Conservation (phyloP, 2,797 vertebrate genomes). For the Trachops cirrhosus region DNA sequence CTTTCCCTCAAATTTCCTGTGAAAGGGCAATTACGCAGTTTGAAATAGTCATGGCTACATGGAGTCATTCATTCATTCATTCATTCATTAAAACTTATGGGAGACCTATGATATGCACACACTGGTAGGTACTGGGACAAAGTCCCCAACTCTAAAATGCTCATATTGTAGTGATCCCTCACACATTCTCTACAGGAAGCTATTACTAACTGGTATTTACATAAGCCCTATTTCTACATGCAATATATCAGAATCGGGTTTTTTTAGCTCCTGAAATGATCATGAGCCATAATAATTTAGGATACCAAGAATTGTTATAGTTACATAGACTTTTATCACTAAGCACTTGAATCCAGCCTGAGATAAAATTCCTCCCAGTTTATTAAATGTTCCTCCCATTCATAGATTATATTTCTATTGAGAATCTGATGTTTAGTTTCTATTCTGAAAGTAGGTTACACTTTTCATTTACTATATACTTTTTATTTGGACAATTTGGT, state of each 20-base stretch:
- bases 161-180: not conserved
- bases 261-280: conserved; percentile 42
- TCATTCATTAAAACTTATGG: not conserved
- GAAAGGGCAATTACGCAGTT: not conserved
- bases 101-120: not conserved
- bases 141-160: not conserved
- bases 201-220: conserved; percentile 14
- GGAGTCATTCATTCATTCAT: not conserved
- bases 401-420: conserved; percentile 26
- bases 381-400: conserved; percentile 23
- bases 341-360: conserved; percentile 13
- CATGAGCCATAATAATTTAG: not conserved
- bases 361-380: conserved; percentile 49
- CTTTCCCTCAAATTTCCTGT: not conserved
- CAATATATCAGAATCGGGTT: not conserved
- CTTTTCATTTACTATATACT: not conserved
- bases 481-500: not conserved
- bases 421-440: not conserved
- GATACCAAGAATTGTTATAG: not conserved
- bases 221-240: not conserved
- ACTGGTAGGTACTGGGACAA: not conserved
- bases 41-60: not conserved
- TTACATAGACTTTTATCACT: not conserved
- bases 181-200: not conserved
- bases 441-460: not conserved